Base-by-base conservation (phyloP, 2,888 invertebrate species). In the Leptopilina myrica region DNA sequence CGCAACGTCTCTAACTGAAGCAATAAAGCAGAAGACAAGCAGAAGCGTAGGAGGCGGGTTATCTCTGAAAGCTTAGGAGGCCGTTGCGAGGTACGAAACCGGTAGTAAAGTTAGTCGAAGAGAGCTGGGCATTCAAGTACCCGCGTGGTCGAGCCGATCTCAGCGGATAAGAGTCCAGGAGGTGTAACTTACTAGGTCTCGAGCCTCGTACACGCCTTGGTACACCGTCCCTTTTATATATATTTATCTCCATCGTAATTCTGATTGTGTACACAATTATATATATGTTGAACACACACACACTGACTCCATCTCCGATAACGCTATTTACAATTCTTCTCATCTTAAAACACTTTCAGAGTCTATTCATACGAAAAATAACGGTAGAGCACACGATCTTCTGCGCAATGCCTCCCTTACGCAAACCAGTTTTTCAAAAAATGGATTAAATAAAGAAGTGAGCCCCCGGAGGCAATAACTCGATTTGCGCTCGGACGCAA, bases 111-210 rank as follows among this genome's bases (percentile, higher is more conserved):
- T 90, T 89, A 90, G 89, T 89, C 88, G 88, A 86, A 86, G 88
- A 86, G 88, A 87, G 83, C 85, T 82, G 85, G 85, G 89, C 88
- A 89, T 89, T 89, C 87, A 85, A 88, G 89, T 88, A 88, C 86
- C 84, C 86, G 87, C 87, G 86, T 85, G 85, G 84, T 83, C 86
- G 85, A 84, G 83, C 89, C 43, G 90, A 91, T 91, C 89, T 87
- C 87, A 84, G 85, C 85, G 86, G 91, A 91, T 91, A 91, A 91
- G 90, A 85, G 85, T 33, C 33, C 86, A 85, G 86, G 86, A 91
- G 91, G 91, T 91, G 90, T 91, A 91, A 91, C 90, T 91, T 91
- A 91, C 90, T 90, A 88, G 89, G 87, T 87, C 89, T 87, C 86
- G 62, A 33, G 56, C 73, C 77, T 64, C 62, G 77, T 73, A 77